Evolutionary conservation across 2,888 invertebrate genomes (phyloP), one percentile per base, ranked within the genome.

Genomic region (Nomada fabriciana): DNA sequence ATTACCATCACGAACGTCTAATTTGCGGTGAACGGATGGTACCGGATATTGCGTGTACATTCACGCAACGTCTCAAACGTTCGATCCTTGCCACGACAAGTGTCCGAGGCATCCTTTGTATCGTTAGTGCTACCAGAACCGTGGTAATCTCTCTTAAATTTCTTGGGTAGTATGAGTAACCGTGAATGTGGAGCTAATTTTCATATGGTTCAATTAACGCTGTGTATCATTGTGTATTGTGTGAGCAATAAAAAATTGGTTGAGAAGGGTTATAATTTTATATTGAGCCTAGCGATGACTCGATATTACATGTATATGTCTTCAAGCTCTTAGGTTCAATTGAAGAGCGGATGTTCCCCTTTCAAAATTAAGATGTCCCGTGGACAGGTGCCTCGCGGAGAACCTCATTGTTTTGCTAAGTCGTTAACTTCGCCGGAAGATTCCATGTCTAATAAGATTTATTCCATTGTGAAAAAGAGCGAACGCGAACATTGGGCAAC

Each of bases 1-100:
- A 83, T 78, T 82, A 75, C 74, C 78, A 70, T 72, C 80, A 82
- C 82, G 83, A 83, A 73, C 76, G 75, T 72, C 68, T 65, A 82
- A 82, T 83, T 82, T 73, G 67, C 70, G 65, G 68, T 36, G 80
- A 72, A 82, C 59, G 59, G 71, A 72, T 74, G 71, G 68, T 67
- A 72, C 77, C 82, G 83, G 83, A 83, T 83, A 83, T 82, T 83
- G 77, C 82, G 57, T 53, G 82, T 70, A 75, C 67, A 82, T 78
- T 57, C 78, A 82, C 65, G 77, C 70, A 70, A 82, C 65, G 55
- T 63, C 42, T 42, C n/a, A 50, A 67, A 50, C 47, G 70, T 53
- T 73, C 73, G 73, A 70, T 52, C 71, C 60, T 72, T 50, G 59
- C 60, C 65, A 47, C 50, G 71, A 72, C 36, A 47, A 59, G 25